These are phyloP conservation scores for Apis cerana DNA, from an alignment of 1,140 invertebrate species.

Conservation along the genomic window DNA sequence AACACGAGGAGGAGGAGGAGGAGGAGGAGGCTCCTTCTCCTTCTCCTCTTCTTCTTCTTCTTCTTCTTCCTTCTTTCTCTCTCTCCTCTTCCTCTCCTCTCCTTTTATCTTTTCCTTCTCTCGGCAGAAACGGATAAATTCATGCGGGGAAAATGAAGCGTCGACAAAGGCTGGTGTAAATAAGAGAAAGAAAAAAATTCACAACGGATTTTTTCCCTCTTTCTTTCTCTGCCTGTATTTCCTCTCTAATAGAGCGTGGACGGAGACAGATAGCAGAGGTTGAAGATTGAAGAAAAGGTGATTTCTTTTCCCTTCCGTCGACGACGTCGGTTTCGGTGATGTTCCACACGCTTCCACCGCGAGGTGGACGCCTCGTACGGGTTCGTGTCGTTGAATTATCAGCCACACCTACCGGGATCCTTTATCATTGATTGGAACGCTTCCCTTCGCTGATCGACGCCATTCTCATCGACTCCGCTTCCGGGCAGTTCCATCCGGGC, in stretches of 20 bases:
- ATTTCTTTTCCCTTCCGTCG: conserved; percentile 23
- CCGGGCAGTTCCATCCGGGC: conserved; percentile 73
- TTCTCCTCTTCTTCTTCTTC: no score
- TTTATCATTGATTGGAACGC: conserved; percentile 75
- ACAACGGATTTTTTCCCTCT: not conserved
- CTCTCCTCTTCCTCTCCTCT: not conserved
- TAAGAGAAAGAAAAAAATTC: no score
- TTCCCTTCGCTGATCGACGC: conserved; percentile 76
- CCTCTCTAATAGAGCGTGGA: conserved; percentile 26
- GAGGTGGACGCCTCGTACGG: conserved; percentile 9
- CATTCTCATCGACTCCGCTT: conserved; percentile 75
- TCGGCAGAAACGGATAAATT: not conserved
- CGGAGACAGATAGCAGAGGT: conserved; percentile 39
- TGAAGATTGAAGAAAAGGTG: conserved; percentile 28
- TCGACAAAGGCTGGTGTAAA: no score
- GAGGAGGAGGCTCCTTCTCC: no score
- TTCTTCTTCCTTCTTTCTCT: not conserved
- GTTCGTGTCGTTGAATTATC: conserved; percentile 31
- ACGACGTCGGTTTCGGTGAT: conserved; percentile 7
- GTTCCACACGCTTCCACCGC: not conserved
- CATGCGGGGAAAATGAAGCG: no score
- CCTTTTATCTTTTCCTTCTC: no score
- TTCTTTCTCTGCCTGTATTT: not conserved
- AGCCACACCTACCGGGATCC: conserved; percentile 40
- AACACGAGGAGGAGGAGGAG: no score